Evolutionary conservation across 2,888 invertebrate species (phyloP), one percentile per base, ranked within the genome.

Genomic region (Brenthis daphne): DNA sequence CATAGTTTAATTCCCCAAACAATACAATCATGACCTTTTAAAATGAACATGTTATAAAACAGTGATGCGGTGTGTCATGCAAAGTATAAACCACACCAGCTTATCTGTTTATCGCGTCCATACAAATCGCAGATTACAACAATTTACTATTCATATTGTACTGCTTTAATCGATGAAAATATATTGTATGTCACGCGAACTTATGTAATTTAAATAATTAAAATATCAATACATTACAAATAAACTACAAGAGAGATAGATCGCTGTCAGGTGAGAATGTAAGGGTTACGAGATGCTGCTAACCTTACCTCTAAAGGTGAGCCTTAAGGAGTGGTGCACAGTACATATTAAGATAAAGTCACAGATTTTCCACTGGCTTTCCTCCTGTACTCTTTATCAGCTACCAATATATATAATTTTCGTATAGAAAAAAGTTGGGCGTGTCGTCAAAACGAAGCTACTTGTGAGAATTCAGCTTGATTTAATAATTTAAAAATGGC

Each of bases 91-190:
- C n/a, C 29, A 20, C 37, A 43, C 14, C 29, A 50, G 54, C 16
- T 55, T 60, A 66, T 66, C 66, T 66, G 37, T 48, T 54, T 60
- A 60, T 55, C 54, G 54, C 37, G 54, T 51, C 57, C 29, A 53
- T 47, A 29, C 29, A 60, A 60, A 60, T 50, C 60, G 29, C 48
- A 60, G 29, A 54, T 51, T 58, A 66, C 20, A 53, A 57, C 58
- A n/a, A 43, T 60, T 48, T 33, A 60, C 58, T 47, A 43, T 66
- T 48, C 29, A 60, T 60, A 48, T 55, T 66, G 47, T 66, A 66
- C 50, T 55, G 48, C 33, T 50, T 50, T 60, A 60, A 60, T 50
- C 50, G 60, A 60, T 60, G 29, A 1, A 29, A 54, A 33, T 14
- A 51, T 57, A 47, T 53, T 58, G 37, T 12, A 12, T 6, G 48